These are phyloP conservation scores for Reinhardtius hippoglossoides DNA, from an alignment of 2,113 vertebrate genomes.

Conservation along the genomic window DNA sequence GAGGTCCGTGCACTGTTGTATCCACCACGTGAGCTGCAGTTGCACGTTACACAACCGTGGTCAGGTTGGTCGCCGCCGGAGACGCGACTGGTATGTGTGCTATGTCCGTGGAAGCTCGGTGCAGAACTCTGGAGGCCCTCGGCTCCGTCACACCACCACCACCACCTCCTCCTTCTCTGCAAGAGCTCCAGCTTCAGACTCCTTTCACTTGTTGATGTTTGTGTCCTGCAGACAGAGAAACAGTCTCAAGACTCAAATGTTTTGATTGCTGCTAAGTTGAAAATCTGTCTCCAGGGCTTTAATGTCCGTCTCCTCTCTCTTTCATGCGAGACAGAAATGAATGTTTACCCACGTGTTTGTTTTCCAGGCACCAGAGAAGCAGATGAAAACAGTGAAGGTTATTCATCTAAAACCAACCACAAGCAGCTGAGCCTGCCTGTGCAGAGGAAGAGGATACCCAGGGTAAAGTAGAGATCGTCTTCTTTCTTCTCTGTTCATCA, in stretches of 20 bases:
- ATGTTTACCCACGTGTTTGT: not conserved
- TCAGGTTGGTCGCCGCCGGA: slow-evolving; percentile 48
- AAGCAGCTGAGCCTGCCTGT: slow-evolving; percentile 83
- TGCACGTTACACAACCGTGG: slow-evolving; percentile 57
- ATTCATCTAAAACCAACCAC: slow-evolving; percentile 77
- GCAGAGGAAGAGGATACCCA: slow-evolving; percentile 91
- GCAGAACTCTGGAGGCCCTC: slow-evolving; percentile 21
- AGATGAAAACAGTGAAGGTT: slow-evolving; percentile 82
- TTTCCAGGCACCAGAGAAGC: slow-evolving; percentile 79
- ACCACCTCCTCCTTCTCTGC: no score
- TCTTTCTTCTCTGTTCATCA: not conserved
- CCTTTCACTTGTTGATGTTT: not conserved
- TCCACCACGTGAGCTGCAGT: not conserved
- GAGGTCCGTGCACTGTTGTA: not conserved
- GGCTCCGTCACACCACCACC: not conserved
- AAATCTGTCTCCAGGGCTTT: no score
- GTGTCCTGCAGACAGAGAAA: no score
- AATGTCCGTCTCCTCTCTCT: no score
- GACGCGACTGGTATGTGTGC: slow-evolving; percentile 62
- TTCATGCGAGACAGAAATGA: not conserved
- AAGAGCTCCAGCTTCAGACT: slow-evolving; percentile 1
- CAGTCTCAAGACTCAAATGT: not conserved
- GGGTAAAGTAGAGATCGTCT: slow-evolving; percentile 77
- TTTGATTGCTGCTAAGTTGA: not conserved
- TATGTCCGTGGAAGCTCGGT: slow-evolving; percentile 51